Base-by-base conservation (phyloP, 2,797 vertebrate species). In the Ispidina picta region DNA sequence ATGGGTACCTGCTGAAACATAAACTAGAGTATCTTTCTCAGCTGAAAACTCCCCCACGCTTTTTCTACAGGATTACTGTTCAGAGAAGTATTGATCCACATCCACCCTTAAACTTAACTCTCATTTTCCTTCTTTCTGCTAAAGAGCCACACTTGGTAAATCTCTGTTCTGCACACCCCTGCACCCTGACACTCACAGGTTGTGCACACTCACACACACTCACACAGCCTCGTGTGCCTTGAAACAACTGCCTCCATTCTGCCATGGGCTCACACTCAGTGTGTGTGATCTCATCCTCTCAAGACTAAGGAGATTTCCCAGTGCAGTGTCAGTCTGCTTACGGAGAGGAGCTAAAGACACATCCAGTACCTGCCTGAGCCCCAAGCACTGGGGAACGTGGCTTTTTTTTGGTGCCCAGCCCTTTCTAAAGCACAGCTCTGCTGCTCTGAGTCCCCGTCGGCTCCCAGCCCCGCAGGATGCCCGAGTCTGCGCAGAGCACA, bases 91-190 rank as follows among this genome's bases (percentile, higher is more conserved):
- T 23, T 28, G 88, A 92, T 71, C 88, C 41, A 4, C n/a, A 71
- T 39, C 28, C 15, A 14, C 49, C 46, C 37, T 29, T 19, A 29
- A 55, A 14, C 0, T 2, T 16, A 5, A 13, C n/a, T 72, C 69
- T 73, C 77, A 7, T 55, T 83, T 55, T 62, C 29, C 26, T 29
- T 52, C 72, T 64, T 69, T n/a, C 76, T 51, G 58, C 63, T 54
- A 4, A 62, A 33, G 48, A 78, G 14, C 19, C 63, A 9, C 1
- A 46, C 44, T 2, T 37, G 81, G 33, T 21, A 46, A 51, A 82
- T 59, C 62, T 29, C 29, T 54, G 44, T 5, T n/a, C 2, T 0
- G 2, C 1, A 1, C 1, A 31, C 51, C 35, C 55, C 29, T 1
- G 7, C 35, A 23, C 44, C 63, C 69, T 6, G 56, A 19, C 18